These are phyloP conservation scores for Dynastes tityus DNA, from an alignment of 2,888 invertebrate genomes.

Conservation along the genomic window DNA sequence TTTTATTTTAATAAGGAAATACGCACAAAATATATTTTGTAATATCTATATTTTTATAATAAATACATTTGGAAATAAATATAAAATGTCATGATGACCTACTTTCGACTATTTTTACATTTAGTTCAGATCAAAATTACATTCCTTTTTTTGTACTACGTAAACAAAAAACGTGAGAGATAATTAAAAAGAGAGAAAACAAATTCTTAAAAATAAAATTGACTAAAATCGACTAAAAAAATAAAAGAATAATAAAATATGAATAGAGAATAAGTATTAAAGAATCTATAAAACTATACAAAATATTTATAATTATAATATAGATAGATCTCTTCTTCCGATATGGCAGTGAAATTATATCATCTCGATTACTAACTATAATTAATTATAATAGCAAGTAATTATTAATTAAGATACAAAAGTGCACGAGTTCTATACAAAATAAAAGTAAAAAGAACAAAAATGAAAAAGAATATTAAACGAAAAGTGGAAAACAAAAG, in stretches of 20 bases:
- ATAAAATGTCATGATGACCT: slow-evolving; percentile 35
- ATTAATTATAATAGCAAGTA: slow-evolving; percentile 27
- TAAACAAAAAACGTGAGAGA: slow-evolving; percentile 17
- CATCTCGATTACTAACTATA: slow-evolving; percentile 32
- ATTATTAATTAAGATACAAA: slow-evolving; percentile 19
- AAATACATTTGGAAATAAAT: slow-evolving; percentile 46
- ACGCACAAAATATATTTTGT: not conserved
- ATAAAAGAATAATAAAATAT: slow-evolving; percentile 11
- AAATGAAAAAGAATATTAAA: not conserved
- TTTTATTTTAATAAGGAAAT: too few relatives aligned
- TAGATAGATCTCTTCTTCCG: slow-evolving; percentile 25
- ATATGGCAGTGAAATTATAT: slow-evolving; percentile 46
- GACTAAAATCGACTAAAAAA: slow-evolving; percentile 29
- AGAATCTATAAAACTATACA: slow-evolving; percentile 40
- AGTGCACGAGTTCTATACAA: slow-evolving; percentile 38
- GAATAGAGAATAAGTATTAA: slow-evolving; percentile 37
- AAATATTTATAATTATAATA: slow-evolving; percentile 31
- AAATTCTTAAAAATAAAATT: slow-evolving; percentile 29
- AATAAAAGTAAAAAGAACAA: slow-evolving; percentile 1
- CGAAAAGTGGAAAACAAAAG: slow-evolving; percentile 19
- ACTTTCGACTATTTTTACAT: slow-evolving; percentile 39
- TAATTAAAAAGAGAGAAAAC: slow-evolving; percentile 15
- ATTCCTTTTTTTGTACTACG: slow-evolving; percentile 41
- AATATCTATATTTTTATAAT: slow-evolving; percentile 41
- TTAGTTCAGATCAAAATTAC: slow-evolving; percentile 43